A percentile compares a stretch with the other conserved stretches of the same genome.
Evolutionary conservation across 2,113 vertebrate genomes (phyloP).

Genomic region (Chionis minor): DNA sequence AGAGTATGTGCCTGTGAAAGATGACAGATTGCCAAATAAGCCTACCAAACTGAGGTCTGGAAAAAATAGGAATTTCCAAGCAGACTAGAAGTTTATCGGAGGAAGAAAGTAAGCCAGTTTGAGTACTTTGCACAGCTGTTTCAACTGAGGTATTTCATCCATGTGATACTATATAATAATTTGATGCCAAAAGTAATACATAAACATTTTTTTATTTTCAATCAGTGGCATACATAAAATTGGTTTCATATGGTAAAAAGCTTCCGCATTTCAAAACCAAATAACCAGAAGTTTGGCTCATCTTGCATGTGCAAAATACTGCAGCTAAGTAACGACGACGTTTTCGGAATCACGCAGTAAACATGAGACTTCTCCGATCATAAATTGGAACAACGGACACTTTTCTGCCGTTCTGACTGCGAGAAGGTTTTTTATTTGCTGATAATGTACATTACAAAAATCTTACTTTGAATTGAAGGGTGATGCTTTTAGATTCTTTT

Average conservation of each 20-base stretch:
- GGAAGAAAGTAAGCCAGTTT: neutral
- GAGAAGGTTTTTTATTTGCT: neutral
- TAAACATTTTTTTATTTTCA: neutral
- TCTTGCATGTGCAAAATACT: neutral
- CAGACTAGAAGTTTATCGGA: slow-evolving; percentile 16
- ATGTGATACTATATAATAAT: neutral
- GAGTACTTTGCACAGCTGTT: slow-evolving; percentile 60
- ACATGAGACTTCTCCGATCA: neutral
- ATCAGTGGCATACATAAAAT: neutral
- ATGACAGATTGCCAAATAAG: slow-evolving; percentile 9
- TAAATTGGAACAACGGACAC: neutral
- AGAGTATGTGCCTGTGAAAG: neutral
- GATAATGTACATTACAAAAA: neutral
- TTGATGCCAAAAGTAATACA: slow-evolving; percentile 8
- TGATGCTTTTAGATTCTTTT: neutral
- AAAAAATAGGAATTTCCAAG: slow-evolving; percentile 19
- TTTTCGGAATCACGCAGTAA: neutral
- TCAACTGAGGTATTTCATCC: neutral
- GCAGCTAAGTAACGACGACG: neutral
- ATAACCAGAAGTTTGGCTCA: neutral
- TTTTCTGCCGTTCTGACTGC: neutral
- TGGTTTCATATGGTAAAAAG: neutral
- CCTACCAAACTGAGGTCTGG: neutral
- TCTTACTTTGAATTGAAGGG: neutral
- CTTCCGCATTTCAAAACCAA: neutral